Base-by-base conservation (phyloP, 2,797 vertebrate species). In the Acipenser ruthenus region DNA sequence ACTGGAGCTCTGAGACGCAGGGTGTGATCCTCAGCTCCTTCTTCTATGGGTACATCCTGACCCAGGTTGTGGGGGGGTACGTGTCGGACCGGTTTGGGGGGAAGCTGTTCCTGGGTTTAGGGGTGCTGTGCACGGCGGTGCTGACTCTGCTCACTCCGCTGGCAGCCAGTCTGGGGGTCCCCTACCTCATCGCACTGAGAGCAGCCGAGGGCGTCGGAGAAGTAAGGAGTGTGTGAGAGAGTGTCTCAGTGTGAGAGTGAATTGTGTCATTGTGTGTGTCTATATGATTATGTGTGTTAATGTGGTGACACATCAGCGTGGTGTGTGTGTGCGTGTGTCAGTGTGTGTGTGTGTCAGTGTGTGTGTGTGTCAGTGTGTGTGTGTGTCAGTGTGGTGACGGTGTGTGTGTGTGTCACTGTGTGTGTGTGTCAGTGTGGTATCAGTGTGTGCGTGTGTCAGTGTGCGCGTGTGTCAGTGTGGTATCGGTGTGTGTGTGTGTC, bases 11-110 rank as follows among this genome's bases (percentile, higher is more conserved):
- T 0, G 70, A 90, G 74, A 92, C 82, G 0, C 93, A 94, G 81
- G 92, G 93, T 58, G 78, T 90, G 77, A 74, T 95, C 69, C 86
- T 92, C 23, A 89, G 93, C 3, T 89, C 91, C 37, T 94, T 94
- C 80, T 94, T 89, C 78, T 93, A 93, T 0, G 93, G 93, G 10
- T 93, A 94, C 67, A 69, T 94, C 68, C 72, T 82, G 70, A 94
- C 90, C 0, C 90, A 94, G 83, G 86, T 91, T 49, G 89, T 87
- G 0, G 93, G 93, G 0, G 92, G 93, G 0, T 94, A 94, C 73
- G 78, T 94, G 71, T 77, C 93, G 0, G 93, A 88, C 9, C 88
- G 82, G 59, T 84, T 88, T 0, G 91, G 92, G 1, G 93, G 93
- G 0, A 91, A 71, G 0, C 5, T 79, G 0, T 87, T 93, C 68